These are phyloP conservation scores for Oscheius onirici DNA, from an alignment of 2,888 invertebrate genomes.

Conservation along the genomic window DNA sequence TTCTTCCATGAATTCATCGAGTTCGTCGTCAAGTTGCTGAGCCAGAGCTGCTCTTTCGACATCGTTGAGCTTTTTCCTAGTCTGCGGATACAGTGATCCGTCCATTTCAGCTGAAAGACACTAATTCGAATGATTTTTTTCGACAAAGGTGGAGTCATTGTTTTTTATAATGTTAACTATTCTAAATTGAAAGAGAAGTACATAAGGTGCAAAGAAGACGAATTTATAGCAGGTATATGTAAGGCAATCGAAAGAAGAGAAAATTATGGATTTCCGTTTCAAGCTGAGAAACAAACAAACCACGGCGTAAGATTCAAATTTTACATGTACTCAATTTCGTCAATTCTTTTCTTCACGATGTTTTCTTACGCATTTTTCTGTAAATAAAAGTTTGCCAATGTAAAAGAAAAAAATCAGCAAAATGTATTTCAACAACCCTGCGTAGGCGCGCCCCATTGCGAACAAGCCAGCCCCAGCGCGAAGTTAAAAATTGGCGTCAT, in stretches of 20 bases:
- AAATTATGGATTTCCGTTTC: no score
- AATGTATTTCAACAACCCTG: no score
- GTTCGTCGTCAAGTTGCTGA: constrained; percentile 65
- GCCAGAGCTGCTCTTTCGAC: constrained; percentile 58
- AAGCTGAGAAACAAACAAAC: no score
- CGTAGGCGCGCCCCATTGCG: neutral
- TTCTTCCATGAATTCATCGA: constrained; percentile 66
- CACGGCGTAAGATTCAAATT: no score
- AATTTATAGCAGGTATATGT: no score
- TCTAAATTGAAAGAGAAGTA: no score
- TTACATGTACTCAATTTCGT: no score
- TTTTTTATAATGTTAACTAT: no score
- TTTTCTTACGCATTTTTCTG: no score
- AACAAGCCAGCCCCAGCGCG: neutral
- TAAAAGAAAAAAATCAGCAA: no score
- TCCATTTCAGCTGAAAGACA: neutral
- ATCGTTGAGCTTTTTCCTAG: constrained; percentile 52
- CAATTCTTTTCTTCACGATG: no score
- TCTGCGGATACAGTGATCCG: neutral
- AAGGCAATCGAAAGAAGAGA: no score
- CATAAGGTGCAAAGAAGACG: neutral
- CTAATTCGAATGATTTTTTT: neutral
- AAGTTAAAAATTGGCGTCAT: constrained; percentile 7
- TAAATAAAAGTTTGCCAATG: neutral
- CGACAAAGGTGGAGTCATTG: neutral